Base-by-base conservation (phyloP, 2,113 vertebrate genomes). In the Esox niger region DNA sequence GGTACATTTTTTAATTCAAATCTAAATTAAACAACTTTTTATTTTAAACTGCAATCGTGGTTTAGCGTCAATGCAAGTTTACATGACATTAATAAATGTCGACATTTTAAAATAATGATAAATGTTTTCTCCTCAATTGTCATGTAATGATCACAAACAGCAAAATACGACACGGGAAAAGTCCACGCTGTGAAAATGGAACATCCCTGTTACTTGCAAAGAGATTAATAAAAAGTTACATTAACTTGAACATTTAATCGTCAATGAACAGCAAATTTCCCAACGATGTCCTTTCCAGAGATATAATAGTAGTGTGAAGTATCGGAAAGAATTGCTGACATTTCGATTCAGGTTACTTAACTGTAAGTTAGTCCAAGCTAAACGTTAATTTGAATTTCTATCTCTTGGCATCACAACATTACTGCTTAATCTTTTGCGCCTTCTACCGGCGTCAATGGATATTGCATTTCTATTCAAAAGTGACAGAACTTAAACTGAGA, bases 391-490 rank as follows among this genome's bases (percentile, higher is more conserved):
- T 62, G 67, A 78, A 59, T 68, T 38, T 62, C 77, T 70, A n/a
- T 62, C 35, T 62, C 54, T 59, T 74, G 69, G 75, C 66, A 65
- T 76, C 74, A 69, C 73, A 64, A 69, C 74, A 62, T 84, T 69
- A 86, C 79, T 89, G 84, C 89, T 95, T 94, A 92, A 93, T 90
- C 94, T 92, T 90, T 90, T 90, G 92, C 93, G 95, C 96, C 96
- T 94, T 90, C 96, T 98, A 91, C 95, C 93, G 97, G 94, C 81
- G 70, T 67, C 78, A 62, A 17, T 57, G 38, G 80, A 84, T 92
- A 78, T 30, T 82, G 62, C 69, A 74, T 0, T 64, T 25, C 17
- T 17, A 43, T 43, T 66, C 64, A 35, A 17, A 38, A 52, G 26
- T 29, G 49, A n/a, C 38, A 54, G 4, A 62, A 68, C 21, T 11